Percentiles rank a stretch among this genome's conserved stretches.
These are phyloP conservation scores for Macroteleia sp. DNA, from an alignment of 2,888 invertebrate genomes.

Conservation along the genomic window DNA sequence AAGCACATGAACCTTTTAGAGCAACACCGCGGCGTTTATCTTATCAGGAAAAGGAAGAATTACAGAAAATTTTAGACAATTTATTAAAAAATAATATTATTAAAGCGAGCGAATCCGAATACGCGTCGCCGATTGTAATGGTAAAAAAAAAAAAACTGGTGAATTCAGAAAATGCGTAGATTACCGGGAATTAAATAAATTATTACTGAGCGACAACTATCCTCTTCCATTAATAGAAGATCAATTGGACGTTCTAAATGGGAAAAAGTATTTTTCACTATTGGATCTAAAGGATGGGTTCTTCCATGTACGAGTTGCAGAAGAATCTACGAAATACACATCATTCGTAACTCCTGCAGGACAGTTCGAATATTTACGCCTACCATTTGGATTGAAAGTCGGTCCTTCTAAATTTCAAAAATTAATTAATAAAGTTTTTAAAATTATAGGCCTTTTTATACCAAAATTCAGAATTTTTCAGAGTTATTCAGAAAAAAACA, in stretches of 20 bases:
- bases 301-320: too few species aligned
- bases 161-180: conserved; percentile 16
- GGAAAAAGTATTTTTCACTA: too few species aligned
- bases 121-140: conserved; percentile 20
- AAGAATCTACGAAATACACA: too few species aligned
- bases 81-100: background rate
- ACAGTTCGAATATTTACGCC: too few species aligned
- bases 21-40: conserved; percentile 7
- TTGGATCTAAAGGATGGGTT: background rate
- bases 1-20: conserved; percentile 10
- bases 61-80: background rate
- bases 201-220: conserved; percentile 9
- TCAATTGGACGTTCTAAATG: too few species aligned
- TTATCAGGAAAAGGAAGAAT: background rate
- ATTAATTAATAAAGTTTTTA: background rate
- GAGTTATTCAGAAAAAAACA: too few species aligned
- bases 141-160: conserved; percentile 6
- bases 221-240: background rate
- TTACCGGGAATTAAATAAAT: conserved; percentile 3
- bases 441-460: too few species aligned
- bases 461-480: too few species aligned
- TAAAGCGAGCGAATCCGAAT: conserved; percentile 1
- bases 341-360: too few species aligned
- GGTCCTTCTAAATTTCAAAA: background rate
- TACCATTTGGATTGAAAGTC: too few species aligned